Percentiles rank a stretch among this genome's conserved stretches.
These are phyloP conservation scores for Nicator chloris DNA, from an alignment of 2,113 vertebrate species.

Conservation along the genomic window DNA sequence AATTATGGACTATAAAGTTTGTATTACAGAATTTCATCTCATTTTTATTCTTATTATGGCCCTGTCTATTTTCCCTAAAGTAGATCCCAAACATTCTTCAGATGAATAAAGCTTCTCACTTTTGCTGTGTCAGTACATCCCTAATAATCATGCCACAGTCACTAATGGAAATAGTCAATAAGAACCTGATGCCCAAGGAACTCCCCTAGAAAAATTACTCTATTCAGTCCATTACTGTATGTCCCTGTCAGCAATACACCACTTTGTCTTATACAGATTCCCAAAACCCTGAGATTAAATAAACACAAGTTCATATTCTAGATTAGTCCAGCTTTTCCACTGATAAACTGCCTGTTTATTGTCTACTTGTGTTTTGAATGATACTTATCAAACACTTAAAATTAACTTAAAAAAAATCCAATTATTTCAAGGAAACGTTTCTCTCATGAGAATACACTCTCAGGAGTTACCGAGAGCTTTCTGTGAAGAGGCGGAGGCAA, in stretches of 20 bases:
- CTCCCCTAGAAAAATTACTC: neutral
- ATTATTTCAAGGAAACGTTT: neutral
- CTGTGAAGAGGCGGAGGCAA: neutral
- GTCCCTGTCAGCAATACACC: neutral
- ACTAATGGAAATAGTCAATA: neutral
- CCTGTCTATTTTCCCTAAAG: neutral
- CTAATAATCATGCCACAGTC: neutral
- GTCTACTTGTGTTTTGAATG: neutral
- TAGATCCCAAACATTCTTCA: neutral
- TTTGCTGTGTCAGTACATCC: neutral
- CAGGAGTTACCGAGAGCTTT: neutral
- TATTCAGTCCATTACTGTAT: neutral
- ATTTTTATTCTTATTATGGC: neutral
- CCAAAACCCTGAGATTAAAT: neutral
- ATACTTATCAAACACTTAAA: neutral
- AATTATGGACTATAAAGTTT: neutral
- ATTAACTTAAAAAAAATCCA: neutral
- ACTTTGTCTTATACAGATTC: neutral
- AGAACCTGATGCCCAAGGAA: neutral
- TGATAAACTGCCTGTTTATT: neutral
- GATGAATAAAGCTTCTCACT: neutral
- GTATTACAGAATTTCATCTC: neutral
- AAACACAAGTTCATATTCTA: neutral
- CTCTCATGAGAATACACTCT: neutral
- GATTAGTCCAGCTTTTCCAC: neutral